Conservation (phyloP, 2,888 invertebrate genomes). For the Amorpha juglandis region DNA sequence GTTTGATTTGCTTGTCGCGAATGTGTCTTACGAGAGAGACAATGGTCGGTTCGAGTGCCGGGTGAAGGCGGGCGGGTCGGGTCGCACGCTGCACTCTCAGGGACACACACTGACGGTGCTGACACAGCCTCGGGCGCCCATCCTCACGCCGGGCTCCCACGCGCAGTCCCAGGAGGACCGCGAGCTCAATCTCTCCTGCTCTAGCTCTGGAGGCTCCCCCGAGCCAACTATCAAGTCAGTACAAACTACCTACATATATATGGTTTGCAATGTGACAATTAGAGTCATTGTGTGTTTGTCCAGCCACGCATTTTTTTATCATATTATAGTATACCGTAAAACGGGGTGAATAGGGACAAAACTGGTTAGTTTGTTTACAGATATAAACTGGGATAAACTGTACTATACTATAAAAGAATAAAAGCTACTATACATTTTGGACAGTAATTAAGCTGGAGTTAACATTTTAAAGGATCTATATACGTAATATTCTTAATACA, state of each 20-base stretch:
- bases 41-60: constrained; percentile 97
- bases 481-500: too few species aligned
- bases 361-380: too few species aligned
- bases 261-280: too few species aligned
- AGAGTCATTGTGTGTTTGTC: too few species aligned
- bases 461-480: too few species aligned
- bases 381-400: too few species aligned
- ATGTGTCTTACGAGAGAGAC: constrained; percentile 95
- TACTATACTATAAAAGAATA: too few species aligned
- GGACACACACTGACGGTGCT: constrained; percentile 93
- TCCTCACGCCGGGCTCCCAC: constrained; percentile 89
- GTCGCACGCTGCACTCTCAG: constrained; percentile 92
- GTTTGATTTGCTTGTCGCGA: constrained; percentile 95
- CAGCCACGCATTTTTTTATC: too few species aligned
- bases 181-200: constrained; percentile 90
- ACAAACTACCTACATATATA: background rate
- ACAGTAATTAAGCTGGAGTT: too few species aligned
- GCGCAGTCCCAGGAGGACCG: constrained; percentile 93
- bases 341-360: too few species aligned
- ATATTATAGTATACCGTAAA: too few species aligned
- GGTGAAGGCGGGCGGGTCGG: constrained; percentile 92
- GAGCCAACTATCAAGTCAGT: constrained; percentile 89
- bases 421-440: too few species aligned
- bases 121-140: constrained; percentile 92
- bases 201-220: constrained; percentile 94